Evolutionary conservation across 2,797 vertebrate species (phyloP).

Genomic region (Peromyscus attwateri): DNA sequence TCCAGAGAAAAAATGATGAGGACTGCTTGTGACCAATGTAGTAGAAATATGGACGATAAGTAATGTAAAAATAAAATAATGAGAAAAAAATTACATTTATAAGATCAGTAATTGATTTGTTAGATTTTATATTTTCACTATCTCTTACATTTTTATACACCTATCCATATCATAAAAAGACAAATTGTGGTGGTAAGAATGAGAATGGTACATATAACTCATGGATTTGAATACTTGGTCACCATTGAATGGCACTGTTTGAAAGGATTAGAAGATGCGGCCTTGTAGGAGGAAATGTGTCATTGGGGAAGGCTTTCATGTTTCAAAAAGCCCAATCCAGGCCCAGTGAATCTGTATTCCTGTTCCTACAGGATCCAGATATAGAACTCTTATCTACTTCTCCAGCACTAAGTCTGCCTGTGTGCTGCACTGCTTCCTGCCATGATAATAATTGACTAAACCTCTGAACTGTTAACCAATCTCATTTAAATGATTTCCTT

Average conservation of each 20-base stretch:
- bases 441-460: neutral
- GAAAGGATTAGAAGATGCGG: neutral
- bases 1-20: neutral
- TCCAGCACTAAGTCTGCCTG: neutral
- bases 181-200: neutral
- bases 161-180: neutral
- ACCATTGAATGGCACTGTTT: neutral
- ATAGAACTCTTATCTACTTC: neutral
- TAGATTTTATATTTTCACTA: neutral
- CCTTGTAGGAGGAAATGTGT: neutral
- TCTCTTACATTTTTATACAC: neutral
- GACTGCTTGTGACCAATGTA: neutral
- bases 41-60: neutral
- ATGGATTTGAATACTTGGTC: neutral
- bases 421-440: neutral
- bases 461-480: neutral
- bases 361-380: neutral
- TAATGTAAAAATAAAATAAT: neutral
- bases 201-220: neutral
- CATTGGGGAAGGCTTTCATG: neutral
- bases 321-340: neutral
- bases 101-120: neutral
- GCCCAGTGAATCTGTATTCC: neutral
- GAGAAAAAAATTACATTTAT: neutral
- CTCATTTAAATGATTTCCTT: neutral